Base-by-base conservation (phyloP, 1,140 invertebrate species). In the Anoplophora glabripennis region DNA sequence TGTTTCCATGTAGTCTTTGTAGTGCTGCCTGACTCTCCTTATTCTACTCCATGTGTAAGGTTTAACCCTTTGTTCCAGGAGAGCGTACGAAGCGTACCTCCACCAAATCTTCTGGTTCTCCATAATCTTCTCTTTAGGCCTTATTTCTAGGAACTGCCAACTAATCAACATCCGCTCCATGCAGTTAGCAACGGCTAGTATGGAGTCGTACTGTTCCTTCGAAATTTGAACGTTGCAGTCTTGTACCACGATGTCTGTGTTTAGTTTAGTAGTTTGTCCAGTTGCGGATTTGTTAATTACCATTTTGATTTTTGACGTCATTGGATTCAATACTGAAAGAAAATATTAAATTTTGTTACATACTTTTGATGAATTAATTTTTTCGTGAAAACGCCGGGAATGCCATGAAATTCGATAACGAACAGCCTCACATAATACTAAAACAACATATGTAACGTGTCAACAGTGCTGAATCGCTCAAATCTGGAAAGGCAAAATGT, bases 31-130 rank as follows among this genome's bases (percentile, higher is more conserved):
- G 65, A 92, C 87, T 53, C 80, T 79, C 65, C 82, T 80, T 10
- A 93, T 85, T 36, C 84, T 80, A 4, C 80, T 71, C 89, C 89
- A 93, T 0, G 86, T 87, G 68, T 86, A 89, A 0, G 89, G 86
- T 53, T 83, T 77, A 3, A 93, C 81, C 36, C 85, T 77, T 64
- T 90, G 84, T 66, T 90, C 85, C 10, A 92, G 59, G 2, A 90
- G 78, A n/a, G 85, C 82, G 51, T 84, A 83, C 67, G 84, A 88
- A 0, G 87, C 87, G 70, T 93, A 93, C 36, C 78, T 80, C 91
- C 91, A 94, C 89, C 90, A 93, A 57, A 74, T 74, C 52, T 76
- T 79, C 3, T 72, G 70, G 64, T 82, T 78, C 48, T 80, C 77
- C 3, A 68, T 68, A 7, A 84, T 68, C 5, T 69, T 76, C 7